phyloP scores from a whole-genome alignment of 2,113 vertebrate genomes.

The Nematolebias whitei region DNA sequence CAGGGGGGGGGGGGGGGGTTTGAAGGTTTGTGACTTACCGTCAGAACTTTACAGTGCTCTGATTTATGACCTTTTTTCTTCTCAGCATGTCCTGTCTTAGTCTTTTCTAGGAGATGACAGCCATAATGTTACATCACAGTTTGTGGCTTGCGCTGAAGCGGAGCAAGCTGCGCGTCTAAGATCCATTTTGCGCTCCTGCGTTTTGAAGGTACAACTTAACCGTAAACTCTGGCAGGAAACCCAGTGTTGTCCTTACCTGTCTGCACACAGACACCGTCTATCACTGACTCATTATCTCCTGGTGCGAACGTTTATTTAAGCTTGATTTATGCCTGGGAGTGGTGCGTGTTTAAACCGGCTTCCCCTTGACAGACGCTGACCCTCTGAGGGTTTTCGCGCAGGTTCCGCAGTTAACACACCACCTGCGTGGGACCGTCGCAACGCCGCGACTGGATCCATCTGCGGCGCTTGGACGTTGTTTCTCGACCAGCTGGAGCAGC shows the following conservation, averaged over 20 bases:
- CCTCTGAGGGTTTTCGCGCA: neutral
- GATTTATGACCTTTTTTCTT: neutral
- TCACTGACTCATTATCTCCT: conserved; percentile 33
- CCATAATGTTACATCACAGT: no score
- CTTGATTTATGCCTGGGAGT: conserved; percentile 32
- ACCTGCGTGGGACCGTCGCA: conserved; percentile 18
- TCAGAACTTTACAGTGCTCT: neutral
- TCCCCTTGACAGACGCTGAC: conserved; percentile 11
- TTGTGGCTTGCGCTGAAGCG: no score
- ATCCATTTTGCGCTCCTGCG: no score
- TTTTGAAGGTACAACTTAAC: no score
- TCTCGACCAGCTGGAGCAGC: conserved; percentile 12
- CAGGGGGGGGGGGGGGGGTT: neutral
- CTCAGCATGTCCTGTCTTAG: no score
- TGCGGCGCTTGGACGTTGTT: conserved; percentile 5
- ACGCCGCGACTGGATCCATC: conserved; percentile 18
- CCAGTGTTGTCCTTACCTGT: neutral
- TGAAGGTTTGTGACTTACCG: neutral
- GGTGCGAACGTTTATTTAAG: conserved; percentile 49
- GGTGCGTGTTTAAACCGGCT: conserved; percentile 38
- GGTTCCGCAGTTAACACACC: neutral
- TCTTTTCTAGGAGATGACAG: no score
- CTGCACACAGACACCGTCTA: conserved; percentile 20
- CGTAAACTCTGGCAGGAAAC: no score
- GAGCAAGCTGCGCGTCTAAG: no score